Evolutionary conservation across 2,113 vertebrate genomes (phyloP).

Genomic region (Heloderma charlesbogerti): DNA sequence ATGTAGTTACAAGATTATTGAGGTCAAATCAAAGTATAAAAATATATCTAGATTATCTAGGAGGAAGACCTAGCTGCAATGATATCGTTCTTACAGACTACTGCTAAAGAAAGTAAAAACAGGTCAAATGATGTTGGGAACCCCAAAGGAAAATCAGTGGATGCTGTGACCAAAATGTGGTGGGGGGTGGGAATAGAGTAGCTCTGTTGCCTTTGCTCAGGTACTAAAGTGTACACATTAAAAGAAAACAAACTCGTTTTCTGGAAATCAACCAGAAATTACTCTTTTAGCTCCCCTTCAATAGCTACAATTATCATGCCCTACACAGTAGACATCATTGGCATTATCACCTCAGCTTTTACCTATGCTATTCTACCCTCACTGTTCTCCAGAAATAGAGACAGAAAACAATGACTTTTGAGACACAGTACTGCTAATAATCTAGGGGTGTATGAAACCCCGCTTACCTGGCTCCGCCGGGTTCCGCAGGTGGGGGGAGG

Average conservation of each 20-base stretch:
- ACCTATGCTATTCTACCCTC: not conserved
- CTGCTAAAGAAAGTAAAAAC: constrained; percentile 44
- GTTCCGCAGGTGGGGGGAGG: too few relatives aligned
- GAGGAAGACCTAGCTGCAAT: constrained; percentile 40
- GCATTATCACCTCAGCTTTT: not conserved
- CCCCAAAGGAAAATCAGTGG: constrained; percentile 4
- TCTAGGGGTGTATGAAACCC: too few relatives aligned
- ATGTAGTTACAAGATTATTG: constrained; percentile 42
- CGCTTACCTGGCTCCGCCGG: too few relatives aligned
- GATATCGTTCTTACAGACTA: constrained; percentile 40
- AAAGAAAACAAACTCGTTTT: not conserved
- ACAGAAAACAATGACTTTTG: not conserved
- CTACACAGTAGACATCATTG: not conserved
- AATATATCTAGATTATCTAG: constrained; percentile 55
- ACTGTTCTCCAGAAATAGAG: not conserved
- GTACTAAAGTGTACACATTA: not conserved
- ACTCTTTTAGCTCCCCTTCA: not conserved
- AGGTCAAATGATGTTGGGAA: constrained; percentile 21
- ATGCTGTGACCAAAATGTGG: constrained; percentile 40
- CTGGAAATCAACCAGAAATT: not conserved
- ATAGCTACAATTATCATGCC: not conserved
- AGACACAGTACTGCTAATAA: not conserved
- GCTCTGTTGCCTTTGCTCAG: constrained; percentile 42
- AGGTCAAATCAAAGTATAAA: constrained; percentile 45
- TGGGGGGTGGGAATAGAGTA: not conserved